Evolutionary conservation across 92 coral and sea anemone genomes (phyloP).

Genomic region (Desmophyllum pertusum): DNA sequence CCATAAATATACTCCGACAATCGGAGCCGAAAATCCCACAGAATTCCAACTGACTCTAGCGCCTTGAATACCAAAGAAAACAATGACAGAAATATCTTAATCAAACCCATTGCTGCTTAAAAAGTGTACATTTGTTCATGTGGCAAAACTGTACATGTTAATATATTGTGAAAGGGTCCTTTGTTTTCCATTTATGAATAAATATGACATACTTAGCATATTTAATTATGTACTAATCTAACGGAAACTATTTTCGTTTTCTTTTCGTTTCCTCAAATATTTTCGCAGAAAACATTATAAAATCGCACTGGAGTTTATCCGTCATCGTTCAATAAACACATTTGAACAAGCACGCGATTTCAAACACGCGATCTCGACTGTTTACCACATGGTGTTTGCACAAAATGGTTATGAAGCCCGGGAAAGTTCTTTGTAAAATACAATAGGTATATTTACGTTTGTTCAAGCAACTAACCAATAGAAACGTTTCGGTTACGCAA

Average conservation of each 20-base stretch:
- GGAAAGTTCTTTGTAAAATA: no score
- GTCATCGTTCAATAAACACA: no score
- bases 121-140: neutral
- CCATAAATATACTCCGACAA: slow-evolving; percentile 57
- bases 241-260: no score
- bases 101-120: slow-evolving; percentile 52
- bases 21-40: slow-evolving; percentile 61
- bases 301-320: no score
- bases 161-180: neutral
- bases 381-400: no score
- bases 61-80: slow-evolving; percentile 51
- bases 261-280: no score
- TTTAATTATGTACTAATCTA: neutral
- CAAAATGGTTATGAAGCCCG: no score
- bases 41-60: slow-evolving; percentile 57
- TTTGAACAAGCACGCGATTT: neutral
- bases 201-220: slow-evolving; percentile 1
- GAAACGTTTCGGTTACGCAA: no score
- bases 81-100: slow-evolving; percentile 47
- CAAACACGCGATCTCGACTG: neutral
- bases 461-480: no score
- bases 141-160: neutral
- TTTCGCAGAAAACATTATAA: no score
- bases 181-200: neutral
- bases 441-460: no score